phyloP scores from a whole-genome alignment of 2,888 invertebrate genomes.

The Epinotia bilunana region DNA sequence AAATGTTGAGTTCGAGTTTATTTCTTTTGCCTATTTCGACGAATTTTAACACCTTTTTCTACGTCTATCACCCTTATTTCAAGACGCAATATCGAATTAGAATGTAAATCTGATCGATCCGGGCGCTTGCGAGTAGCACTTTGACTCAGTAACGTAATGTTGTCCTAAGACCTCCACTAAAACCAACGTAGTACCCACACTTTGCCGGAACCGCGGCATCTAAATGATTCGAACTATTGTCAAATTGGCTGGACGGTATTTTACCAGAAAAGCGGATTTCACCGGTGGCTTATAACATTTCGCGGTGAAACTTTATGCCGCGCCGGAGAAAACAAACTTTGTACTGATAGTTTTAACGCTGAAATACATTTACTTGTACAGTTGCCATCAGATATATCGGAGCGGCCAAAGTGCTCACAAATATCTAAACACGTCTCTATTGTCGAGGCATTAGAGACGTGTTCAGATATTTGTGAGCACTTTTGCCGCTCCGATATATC shows the following conservation, averaged over 20 bases:
- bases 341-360: not conserved
- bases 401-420: no score
- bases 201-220: constrained; percentile 19
- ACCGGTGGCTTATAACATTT: constrained; percentile 41
- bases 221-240: constrained; percentile 29
- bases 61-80: no score
- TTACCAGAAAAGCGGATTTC: constrained; percentile 36
- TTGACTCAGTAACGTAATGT: not conserved
- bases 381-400: no score
- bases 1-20: no score
- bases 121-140: not conserved
- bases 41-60: no score
- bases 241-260: constrained; percentile 26
- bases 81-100: no score
- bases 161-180: not conserved
- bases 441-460: no score
- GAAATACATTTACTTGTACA: no score
- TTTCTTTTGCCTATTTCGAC: no score
- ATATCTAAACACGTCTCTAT: no score
- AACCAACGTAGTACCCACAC: not conserved
- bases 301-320: constrained; percentile 39
- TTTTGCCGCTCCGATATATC: no score
- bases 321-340: not conserved
- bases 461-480: no score
- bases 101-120: not conserved